Conservation (phyloP, 2,888 invertebrate genomes). For the Chaetogeoica ovagalla region DNA sequence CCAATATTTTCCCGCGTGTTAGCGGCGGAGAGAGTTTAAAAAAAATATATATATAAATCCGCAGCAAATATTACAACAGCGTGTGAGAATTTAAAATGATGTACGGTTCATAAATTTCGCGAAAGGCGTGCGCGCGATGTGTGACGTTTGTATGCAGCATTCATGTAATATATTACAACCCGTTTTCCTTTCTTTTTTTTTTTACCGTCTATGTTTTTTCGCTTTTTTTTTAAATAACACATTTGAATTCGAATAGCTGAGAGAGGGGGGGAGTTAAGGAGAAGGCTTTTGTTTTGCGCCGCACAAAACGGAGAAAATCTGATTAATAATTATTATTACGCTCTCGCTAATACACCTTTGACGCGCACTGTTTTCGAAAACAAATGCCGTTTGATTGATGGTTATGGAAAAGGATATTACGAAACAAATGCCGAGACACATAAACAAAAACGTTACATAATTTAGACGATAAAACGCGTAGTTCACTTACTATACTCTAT, state of each 20-base stretch:
- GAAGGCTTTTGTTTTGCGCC: slow-evolving; percentile 25
- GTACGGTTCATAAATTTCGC: too few relatives aligned
- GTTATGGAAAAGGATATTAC: slow-evolving; percentile 6
- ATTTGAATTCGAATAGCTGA: background rate
- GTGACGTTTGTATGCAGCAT: too few relatives aligned
- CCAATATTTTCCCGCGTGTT: too few relatives aligned
- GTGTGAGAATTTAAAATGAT: too few relatives aligned
- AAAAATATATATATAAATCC: too few relatives aligned
- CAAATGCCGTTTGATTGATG: slow-evolving; percentile 48
- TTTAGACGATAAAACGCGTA: slow-evolving; percentile 6
- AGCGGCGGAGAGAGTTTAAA: too few relatives aligned
- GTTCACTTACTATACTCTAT: background rate
- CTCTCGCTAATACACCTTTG: slow-evolving; percentile 30
- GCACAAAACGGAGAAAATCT: slow-evolving; percentile 15
- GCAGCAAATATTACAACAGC: too few relatives aligned
- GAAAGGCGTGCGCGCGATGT: too few relatives aligned
- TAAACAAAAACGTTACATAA: slow-evolving; percentile 31
- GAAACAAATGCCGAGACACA: slow-evolving; percentile 12
- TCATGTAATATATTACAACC: too few relatives aligned
- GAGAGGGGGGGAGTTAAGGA: background rate
- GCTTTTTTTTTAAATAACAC: background rate
- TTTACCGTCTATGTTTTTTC: too few relatives aligned
- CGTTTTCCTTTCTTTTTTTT: too few relatives aligned
- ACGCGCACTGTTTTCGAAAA: slow-evolving; percentile 32
- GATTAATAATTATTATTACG: slow-evolving; percentile 35